Evolutionary conservation across 2,888 invertebrate genomes (phyloP).

Genomic region (Gandaritis pyraliata): DNA sequence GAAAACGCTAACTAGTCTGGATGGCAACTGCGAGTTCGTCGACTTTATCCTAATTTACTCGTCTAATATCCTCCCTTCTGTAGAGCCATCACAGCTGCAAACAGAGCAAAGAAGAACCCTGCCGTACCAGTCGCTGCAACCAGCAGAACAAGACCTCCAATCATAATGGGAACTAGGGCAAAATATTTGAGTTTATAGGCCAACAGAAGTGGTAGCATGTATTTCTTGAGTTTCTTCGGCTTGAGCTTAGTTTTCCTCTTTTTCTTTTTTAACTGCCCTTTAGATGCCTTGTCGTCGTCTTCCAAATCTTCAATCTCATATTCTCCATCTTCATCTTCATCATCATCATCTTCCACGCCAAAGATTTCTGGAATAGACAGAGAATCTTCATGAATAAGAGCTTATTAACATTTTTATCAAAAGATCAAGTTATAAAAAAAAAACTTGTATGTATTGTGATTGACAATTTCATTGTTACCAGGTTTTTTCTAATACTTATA

Average conservation of each 20-base stretch:
- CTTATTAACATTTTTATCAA: no score
- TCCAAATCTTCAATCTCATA: constrained; percentile 36
- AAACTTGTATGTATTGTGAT: no score
- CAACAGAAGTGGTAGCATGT: constrained; percentile 89
- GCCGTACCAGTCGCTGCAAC: constrained; percentile 92
- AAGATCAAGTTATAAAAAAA: no score
- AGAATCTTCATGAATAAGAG: constrained; percentile 5
- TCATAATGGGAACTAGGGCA: constrained; percentile 89
- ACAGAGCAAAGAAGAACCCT: constrained; percentile 94
- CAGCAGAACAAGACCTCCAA: constrained; percentile 88
- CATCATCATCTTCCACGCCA: constrained; percentile 65
- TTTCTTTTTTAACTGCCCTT: constrained; percentile 50
- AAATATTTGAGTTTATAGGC: constrained; percentile 94
- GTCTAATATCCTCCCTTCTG: constrained; percentile 81
- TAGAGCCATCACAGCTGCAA: constrained; percentile 92
- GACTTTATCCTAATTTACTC: constrained; percentile 56
- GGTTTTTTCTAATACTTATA: no score
- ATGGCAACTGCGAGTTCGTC: constrained; percentile 73
- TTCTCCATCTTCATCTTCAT: constrained; percentile 58
- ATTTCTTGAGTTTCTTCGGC: constrained; percentile 87
- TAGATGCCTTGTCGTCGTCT: constrained; percentile 19
- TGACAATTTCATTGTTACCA: no score
- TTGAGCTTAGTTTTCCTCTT: constrained; percentile 59
- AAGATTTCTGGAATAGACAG: constrained; percentile 67
- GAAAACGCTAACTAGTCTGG: constrained; percentile 57